phyloP scores from a whole-genome alignment of 2,113 vertebrate species.

The human (Homo sapiens) region GRCh38 chr3:89578001-89578500 shows the following conservation, averaged over 20 bases:
- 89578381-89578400: slow-evolving; percentile 90
- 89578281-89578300: slow-evolving; percentile 87
- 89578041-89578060: slow-evolving; percentile 68
- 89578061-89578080: slow-evolving; percentile 36
- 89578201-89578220: slow-evolving; percentile 87
- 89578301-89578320: slow-evolving; percentile 87
- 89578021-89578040: slow-evolving; percentile 63
- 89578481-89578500: slow-evolving; percentile 83
- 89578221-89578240: slow-evolving; percentile 88
- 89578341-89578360: slow-evolving; percentile 85
- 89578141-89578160: slow-evolving; percentile 80
- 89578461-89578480: slow-evolving; percentile 85
- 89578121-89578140: slow-evolving; percentile 73
- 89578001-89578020: slow-evolving; percentile 54
- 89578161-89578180: slow-evolving; percentile 75
- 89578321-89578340: slow-evolving; percentile 83
- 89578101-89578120: slow-evolving; percentile 61
- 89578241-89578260: slow-evolving; percentile 87
- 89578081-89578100: slow-evolving; percentile 64
- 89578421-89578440: slow-evolving; percentile 91
- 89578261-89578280: slow-evolving; percentile 91
- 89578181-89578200: slow-evolving; percentile 81
- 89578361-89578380: slow-evolving; percentile 86
- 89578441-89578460: slow-evolving; percentile 86
- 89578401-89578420: slow-evolving; percentile 91